These are phyloP conservation scores for Rhodinocichla rosea DNA, from an alignment of 2,113 vertebrate genomes.

Conservation along the genomic window DNA sequence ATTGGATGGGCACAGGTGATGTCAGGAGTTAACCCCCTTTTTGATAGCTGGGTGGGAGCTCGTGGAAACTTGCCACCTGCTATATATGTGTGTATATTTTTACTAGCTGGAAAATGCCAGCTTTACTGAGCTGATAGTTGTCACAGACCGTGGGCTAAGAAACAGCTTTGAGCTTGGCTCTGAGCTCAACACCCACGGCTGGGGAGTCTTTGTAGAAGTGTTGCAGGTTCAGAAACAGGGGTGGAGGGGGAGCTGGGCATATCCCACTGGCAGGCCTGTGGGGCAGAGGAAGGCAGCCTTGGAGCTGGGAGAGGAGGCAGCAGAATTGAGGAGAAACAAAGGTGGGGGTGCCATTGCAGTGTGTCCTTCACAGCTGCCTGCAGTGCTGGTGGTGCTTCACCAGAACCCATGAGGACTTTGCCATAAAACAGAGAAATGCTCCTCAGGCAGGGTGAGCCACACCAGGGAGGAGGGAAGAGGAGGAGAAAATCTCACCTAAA, in stretches of 20 bases:
- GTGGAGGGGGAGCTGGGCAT: neutral
- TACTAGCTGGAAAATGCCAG: neutral
- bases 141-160: neutral
- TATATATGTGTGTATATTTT: neutral
- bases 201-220: neutral
- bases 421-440: neutral
- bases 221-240: neutral
- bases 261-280: accelerated
- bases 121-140: neutral
- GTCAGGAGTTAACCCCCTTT: neutral
- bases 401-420: neutral
- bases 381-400: neutral
- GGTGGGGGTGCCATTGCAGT: neutral
- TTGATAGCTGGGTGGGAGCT: neutral
- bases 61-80: neutral
- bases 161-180: neutral
- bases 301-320: neutral
- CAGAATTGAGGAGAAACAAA: neutral
- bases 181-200: neutral
- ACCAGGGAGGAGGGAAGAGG: neutral
- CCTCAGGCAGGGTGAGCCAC: neutral
- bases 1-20: neutral
- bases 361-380: accelerated
- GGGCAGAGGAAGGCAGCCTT: neutral
- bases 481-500: neutral